These are phyloP conservation scores for Clarias gariepinus DNA, from an alignment of 2,113 vertebrate species.

Conservation along the genomic window DNA sequence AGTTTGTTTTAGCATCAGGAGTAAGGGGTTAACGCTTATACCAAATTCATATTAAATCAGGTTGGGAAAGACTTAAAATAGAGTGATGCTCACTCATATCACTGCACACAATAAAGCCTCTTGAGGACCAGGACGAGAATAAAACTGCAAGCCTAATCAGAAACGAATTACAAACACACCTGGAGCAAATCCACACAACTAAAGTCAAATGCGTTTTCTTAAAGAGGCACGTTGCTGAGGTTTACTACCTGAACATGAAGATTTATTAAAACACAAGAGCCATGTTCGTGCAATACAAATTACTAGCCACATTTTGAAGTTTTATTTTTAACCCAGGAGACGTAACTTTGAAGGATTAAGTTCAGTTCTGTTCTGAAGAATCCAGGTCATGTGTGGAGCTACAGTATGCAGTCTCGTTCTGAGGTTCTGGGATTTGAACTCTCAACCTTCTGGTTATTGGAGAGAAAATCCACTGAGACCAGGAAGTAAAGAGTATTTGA, in stretches of 20 bases:
- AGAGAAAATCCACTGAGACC: background rate
- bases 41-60: background rate
- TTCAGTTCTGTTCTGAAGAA: background rate
- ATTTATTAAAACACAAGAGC: background rate
- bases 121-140: background rate
- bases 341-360: background rate
- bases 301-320: background rate
- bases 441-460: background rate
- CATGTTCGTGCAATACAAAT: background rate
- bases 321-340: background rate
- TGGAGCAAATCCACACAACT: background rate
- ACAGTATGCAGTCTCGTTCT: background rate
- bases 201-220: background rate
- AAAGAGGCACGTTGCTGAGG: background rate
- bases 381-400: background rate
- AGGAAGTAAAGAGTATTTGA: background rate
- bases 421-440: background rate
- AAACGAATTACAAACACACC: conserved; percentile 1
- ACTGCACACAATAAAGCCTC: background rate
- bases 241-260: background rate
- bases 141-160: conserved; percentile 6
- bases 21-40: background rate
- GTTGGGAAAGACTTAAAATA: background rate
- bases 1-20: background rate
- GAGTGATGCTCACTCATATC: background rate